phyloP scores from a whole-genome alignment of 2,797 vertebrate genomes.

The Podarcis lilfordi region DNA sequence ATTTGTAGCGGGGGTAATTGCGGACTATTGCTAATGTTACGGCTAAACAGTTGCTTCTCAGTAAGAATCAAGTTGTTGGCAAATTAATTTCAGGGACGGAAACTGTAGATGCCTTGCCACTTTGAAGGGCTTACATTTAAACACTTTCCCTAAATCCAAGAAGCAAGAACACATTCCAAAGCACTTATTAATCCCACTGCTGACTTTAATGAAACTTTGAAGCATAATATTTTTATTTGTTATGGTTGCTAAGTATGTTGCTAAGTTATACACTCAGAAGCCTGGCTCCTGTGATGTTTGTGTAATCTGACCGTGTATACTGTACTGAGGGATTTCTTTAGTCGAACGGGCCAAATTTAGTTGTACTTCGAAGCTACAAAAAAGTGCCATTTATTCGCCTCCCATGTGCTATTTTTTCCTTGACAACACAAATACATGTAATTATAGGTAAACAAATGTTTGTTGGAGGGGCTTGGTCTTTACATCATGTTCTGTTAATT shows the following conservation, averaged over 20 bases:
- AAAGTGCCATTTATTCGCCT: conserved; percentile 31
- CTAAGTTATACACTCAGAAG: conserved; percentile 24
- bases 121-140: neutral
- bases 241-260: conserved; percentile 58
- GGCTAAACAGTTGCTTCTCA: neutral
- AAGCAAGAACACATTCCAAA: conserved; percentile 19
- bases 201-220: conserved; percentile 41
- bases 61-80: fast-evolving
- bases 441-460: conserved; percentile 21
- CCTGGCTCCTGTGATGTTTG: conserved; percentile 26
- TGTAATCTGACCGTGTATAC: conserved; percentile 9
- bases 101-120: neutral
- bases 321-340: conserved; percentile 18
- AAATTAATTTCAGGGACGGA: neutral
- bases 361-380: conserved; percentile 9
- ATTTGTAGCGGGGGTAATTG: neutral
- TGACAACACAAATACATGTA: conserved; percentile 16
- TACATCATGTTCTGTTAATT: neutral
- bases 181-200: conserved; percentile 35
- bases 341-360: conserved; percentile 34
- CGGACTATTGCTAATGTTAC: neutral
- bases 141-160: neutral
- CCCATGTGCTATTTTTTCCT: conserved; percentile 13
- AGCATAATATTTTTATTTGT: conserved; percentile 51
- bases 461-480: neutral